A percentile compares a stretch with the other conserved stretches of the same genome.
Evolutionary conservation across 2,797 vertebrate species (phyloP).

Genomic region (Eremophila alpestris): DNA sequence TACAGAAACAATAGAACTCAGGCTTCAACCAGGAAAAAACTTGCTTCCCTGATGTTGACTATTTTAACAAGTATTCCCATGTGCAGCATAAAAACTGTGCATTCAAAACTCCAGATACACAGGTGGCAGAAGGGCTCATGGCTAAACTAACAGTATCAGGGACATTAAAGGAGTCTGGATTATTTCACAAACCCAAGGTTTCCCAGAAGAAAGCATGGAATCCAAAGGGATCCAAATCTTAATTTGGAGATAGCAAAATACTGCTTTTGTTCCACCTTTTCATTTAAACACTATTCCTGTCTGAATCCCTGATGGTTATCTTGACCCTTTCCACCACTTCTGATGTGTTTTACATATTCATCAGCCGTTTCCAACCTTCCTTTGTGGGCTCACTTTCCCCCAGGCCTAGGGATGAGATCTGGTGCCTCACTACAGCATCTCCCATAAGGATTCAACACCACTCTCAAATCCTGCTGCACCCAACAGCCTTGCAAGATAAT

Average conservation of each 20-base stretch:
- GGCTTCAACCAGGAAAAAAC: not conserved
- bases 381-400: not conserved
- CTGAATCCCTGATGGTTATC: rapidly evolving
- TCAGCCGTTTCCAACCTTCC: not conserved
- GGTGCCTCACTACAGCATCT: not conserved
- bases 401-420: not conserved
- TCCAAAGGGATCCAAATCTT: not conserved
- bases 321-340: not conserved
- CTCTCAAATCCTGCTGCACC: not conserved
- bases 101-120: not conserved
- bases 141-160: not conserved
- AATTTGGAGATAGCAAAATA: not conserved
- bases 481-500: not conserved
- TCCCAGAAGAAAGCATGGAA: not conserved
- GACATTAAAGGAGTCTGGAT: not conserved
- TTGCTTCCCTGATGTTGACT: not conserved
- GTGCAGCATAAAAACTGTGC: rapidly evolving
- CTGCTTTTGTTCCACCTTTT: not conserved
- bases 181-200: not conserved
- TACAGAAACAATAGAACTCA: not conserved
- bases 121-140: not conserved
- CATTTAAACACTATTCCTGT: not conserved
- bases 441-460: rapidly evolving
- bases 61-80: not conserved
- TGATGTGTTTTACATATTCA: not conserved